These are phyloP conservation scores for Characodon lateralis DNA, from an alignment of 2,797 vertebrate genomes.

Conservation along the genomic window DNA sequence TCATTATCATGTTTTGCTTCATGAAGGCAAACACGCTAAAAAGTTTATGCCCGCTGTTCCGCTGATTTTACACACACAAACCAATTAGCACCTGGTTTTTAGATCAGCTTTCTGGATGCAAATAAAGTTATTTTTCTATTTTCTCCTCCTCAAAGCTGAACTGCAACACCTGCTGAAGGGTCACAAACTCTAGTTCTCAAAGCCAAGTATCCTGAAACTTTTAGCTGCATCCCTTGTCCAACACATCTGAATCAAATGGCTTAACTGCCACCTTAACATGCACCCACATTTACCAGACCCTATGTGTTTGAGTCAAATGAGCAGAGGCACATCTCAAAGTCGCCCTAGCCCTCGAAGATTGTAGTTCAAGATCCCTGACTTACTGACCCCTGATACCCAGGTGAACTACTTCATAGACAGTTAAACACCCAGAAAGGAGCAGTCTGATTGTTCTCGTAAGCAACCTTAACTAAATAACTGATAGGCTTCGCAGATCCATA, in stretches of 20 bases:
- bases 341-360: not conserved
- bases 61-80: too few species aligned
- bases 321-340: not conserved
- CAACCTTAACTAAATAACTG: too few species aligned
- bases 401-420: not conserved
- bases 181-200: not conserved
- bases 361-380: not conserved
- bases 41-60: too few species aligned
- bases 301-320: too few species aligned
- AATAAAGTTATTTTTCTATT: not conserved
- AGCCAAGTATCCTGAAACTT: not conserved
- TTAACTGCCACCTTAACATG: not conserved
- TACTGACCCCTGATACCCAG: not conserved
- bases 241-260: not conserved
- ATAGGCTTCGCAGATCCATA: too few species aligned
- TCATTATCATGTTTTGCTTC: too few species aligned
- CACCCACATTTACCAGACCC: too few species aligned
- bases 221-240: not conserved
- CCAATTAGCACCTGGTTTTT: too few species aligned
- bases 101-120: too few species aligned
- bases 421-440: too few species aligned
- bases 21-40: too few species aligned
- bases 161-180: not conserved
- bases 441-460: too few species aligned
- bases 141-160: not conserved